Conservation (phyloP, 2,113 vertebrate genomes). For the Pelecanoides urinatrix region DNA sequence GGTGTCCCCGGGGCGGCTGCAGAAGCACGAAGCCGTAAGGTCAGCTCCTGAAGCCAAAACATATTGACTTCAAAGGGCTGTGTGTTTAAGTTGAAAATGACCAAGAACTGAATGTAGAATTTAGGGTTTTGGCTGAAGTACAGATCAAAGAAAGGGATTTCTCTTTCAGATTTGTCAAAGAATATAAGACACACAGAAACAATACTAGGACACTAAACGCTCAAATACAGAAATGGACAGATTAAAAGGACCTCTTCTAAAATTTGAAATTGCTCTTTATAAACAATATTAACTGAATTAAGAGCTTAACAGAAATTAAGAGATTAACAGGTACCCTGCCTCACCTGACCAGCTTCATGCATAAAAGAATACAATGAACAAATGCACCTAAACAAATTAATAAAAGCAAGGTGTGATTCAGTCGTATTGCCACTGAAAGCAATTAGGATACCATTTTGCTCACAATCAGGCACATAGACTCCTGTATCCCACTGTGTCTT, state of each 20-base stretch:
- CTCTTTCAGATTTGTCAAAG: background rate
- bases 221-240: background rate
- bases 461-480: background rate
- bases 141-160: background rate
- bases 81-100: background rate
- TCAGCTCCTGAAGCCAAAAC: background rate
- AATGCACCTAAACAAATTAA: background rate
- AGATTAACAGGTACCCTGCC: background rate
- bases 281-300: background rate
- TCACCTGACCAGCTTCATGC: background rate
- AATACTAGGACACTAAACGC: background rate
- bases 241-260: background rate
- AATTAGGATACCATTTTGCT: background rate
- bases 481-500: too few species aligned
- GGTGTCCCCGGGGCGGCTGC: accelerated
- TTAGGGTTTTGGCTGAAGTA: background rate
- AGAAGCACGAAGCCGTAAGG: too few species aligned
- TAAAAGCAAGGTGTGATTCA: background rate
- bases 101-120: background rate
- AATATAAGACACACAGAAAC: background rate
- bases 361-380: background rate
- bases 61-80: background rate
- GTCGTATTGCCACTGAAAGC: background rate
- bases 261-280: background rate
- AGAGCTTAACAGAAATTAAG: background rate